Base-by-base conservation (phyloP, 1,140 invertebrate species). In the Dreissena rostriformis region DNA sequence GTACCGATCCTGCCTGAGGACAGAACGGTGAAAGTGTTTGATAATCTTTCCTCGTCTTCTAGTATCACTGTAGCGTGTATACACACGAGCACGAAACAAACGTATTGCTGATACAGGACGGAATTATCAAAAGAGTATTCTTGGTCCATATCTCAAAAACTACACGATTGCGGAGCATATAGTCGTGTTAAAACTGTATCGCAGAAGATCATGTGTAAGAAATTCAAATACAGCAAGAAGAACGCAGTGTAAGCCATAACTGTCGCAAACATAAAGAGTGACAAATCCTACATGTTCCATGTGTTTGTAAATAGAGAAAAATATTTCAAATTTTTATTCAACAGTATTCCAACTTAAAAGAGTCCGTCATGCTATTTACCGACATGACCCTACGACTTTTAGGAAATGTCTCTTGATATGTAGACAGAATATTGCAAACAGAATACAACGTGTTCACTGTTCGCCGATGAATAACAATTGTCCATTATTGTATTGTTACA, bases 101-200 rank as follows among this genome's bases (percentile, higher is more conserved):
- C 85, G 22, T 93, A 93, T 72, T 93, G 92, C 83, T 78, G 93
- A 17, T 92, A 92, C 65, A 83, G 88, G 70, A 88, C 89, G 49
- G 86, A 82, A 84, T 67, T 71, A 19, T 65, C 71, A 15, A 51
- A 63, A 19, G 72, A 65, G 29, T 24, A 61, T 61, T 72, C 53
- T 22, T 26, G 52, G 26, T 26, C 65, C 24, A 65, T 78, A 29
- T 78, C 74, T 63, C 76, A 72, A 55, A 76, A 78, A 72, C 67
- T 84, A 0, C 61, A 70, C 24, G 63, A 84, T 55, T 78, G 68
- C 52, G 82, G 55, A 63, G 82, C 82, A 28, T 70, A 76, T 68
- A 74, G 61, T 29, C 53, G 82, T 22, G 24, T 66, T 22, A 57
- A 84, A 72, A 78, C 70, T 61, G 72, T 61, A 26, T 51, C 82